Evolutionary conservation across 2,888 invertebrate species (phyloP), one percentile per base, ranked within the genome.

Genomic region (Notocelia uddmanniana): DNA sequence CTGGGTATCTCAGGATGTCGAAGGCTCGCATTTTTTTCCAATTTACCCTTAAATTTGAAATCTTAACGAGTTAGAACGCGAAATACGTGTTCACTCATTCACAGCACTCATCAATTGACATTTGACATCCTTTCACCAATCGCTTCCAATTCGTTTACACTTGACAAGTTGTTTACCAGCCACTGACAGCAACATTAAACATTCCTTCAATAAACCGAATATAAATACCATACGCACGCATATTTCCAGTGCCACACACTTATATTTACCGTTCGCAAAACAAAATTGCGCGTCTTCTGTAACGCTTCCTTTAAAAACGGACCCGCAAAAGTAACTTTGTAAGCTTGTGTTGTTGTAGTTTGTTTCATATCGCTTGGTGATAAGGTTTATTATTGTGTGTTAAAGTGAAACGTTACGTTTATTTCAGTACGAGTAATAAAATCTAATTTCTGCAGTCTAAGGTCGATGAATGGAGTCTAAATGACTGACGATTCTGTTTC

Each of bases 361-460:
- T 45, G 45, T 45, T 6, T n/a, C n/a, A 8, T 8, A 45, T 5
- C 6, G 8, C n/a, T 6, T 45, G n/a, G 45, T 45, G n/a, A 45
- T 45, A 45, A 5, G n/a, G 45, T n/a, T 45, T 0, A n/a, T 45
- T 45, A 8, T 45, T n/a, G n/a, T n/a, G 45, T n/a, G n/a, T 1
- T 41, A 8, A 15, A 5, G 41, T 41, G 41, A 5, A 15, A 31
- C 8, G 10, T 13, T 13, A 45, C 45, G 45, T 45, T 45, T 45
- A 45, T 45, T 45, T n/a, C 45, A 45, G 45, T 45, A 45, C n/a
- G 45, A n/a, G 45, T n/a, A 45, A 45, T 45, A 45, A 45, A 45
- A 45, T 45, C 45, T 45, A 45, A 45, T 45, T 45, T 45, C 45
- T 45, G 45, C 45, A 45, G 45, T 45, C 45, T 45, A 45, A 45